Evolutionary conservation across 2,797 vertebrate genomes (phyloP).

Genomic region (Acridotheres tristis): DNA sequence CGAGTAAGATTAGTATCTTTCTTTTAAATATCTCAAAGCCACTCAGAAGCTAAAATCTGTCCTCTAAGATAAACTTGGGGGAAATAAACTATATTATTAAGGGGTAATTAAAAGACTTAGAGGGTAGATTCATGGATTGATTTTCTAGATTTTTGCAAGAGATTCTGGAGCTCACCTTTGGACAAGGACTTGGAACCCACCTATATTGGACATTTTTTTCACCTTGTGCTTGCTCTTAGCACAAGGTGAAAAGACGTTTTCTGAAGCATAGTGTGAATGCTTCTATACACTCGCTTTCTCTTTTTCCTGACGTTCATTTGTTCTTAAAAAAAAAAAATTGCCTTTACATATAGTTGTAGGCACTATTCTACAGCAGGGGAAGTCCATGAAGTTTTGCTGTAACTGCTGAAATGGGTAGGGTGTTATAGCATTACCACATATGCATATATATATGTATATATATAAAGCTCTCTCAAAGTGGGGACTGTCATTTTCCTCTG

Average conservation of each 20-base stretch:
- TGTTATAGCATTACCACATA: background rate
- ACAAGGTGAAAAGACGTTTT: background rate
- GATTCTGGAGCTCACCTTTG: background rate
- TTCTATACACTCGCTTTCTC: background rate
- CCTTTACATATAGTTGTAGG: background rate
- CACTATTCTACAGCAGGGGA: background rate
- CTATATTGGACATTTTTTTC: background rate
- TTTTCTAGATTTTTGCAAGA: background rate
- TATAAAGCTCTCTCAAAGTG: background rate
- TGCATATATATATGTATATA: background rate
- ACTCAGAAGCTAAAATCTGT: background rate
- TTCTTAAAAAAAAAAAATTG: background rate
- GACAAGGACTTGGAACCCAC: background rate
- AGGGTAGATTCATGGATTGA: background rate
- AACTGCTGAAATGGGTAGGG: background rate
- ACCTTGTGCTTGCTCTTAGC: background rate
- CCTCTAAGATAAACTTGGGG: background rate
- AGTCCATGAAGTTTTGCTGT: background rate
- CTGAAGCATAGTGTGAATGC: background rate
- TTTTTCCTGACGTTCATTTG: background rate
- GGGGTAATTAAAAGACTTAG: background rate
- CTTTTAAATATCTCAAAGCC: background rate
- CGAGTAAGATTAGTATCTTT: accelerated
- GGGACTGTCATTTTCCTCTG: background rate
- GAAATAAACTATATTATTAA: background rate